Base-by-base conservation (phyloP, 2,888 invertebrate genomes). In the Synanthedon myopaeformis region DNA sequence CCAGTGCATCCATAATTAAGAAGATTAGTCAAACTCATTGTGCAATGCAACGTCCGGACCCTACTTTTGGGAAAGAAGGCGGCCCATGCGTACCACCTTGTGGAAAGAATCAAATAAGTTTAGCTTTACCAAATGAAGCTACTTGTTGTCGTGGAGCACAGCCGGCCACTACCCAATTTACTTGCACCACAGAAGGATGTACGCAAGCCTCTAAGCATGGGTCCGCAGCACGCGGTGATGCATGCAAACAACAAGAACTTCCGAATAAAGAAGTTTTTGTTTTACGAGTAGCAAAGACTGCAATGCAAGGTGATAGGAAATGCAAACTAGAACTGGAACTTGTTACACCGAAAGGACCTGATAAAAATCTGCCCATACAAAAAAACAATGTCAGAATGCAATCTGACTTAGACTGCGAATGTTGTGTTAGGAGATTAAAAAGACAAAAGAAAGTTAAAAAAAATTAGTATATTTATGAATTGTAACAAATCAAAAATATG, bases 241-340 rank as follows among this genome's bases (percentile, higher is more conserved):
- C 56, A 61, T 76, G 4, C 74, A 88, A 74, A 69, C 62, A 61
- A 52, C 63, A 79, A 51, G 84, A 85, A 0, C 71, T 87, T 57
- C 83, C 86, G 0, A 89, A 90, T 51, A 89, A 81, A 63, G 90
- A 91, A 59, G 79, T 89, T 5, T 91, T 91, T 58, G 89, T 92
- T n/a, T 70, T 92, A 53, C 88, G 91, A 69, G 91, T 92, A 50
- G 92, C 91, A 1, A 92, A 92, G 70, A 92, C 92, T 58, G 90
- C 89, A 1, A 89, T 91, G 56, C 89, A 91, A 12, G 88, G 86
- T 0, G 91, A 90, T 53, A 90, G 89, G 64, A 92, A 92, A 71
- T 89, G 89, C 53, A 91, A 90, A 72, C 54, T 86, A 35, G 92
- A 92, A 72, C 63, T 93, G 62, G 92, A 92, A 67, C 76, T 93